phyloP scores from a whole-genome alignment of 2,797 vertebrate genomes.

The Poecilia wingei region DNA sequence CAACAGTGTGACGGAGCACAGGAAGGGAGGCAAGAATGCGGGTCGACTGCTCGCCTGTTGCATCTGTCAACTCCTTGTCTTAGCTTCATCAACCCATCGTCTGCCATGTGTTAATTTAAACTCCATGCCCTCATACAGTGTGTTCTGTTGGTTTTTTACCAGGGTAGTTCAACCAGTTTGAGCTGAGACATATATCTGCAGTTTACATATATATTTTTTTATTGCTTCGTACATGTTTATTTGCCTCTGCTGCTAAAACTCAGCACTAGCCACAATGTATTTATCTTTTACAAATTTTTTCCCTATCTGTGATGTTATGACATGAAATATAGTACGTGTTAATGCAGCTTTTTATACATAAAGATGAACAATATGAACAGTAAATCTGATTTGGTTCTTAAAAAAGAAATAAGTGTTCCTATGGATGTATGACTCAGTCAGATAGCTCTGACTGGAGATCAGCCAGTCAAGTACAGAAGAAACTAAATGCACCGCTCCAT shows the following conservation, averaged over 20 bases:
- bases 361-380: neutral
- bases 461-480: neutral
- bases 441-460: neutral
- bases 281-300: constrained; percentile 6
- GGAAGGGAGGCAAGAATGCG: constrained; percentile 61
- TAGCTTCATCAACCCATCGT: constrained; percentile 11
- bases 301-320: neutral
- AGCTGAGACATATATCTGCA: neutral
- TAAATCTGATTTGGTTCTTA: neutral
- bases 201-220: neutral
- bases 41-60: constrained; percentile 56
- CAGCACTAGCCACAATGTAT: neutral
- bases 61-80: constrained; percentile 60
- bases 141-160: constrained; percentile 6
- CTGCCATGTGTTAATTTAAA: constrained; percentile 22
- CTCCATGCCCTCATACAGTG: constrained; percentile 3
- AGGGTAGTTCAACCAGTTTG: neutral
- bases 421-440: neutral
- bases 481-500: neutral
- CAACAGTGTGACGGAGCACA: constrained; percentile 42
- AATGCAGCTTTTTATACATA: neutral
- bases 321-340: neutral
- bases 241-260: neutral
- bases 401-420: neutral
- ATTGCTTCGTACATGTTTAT: constrained; percentile 1